phyloP scores from a whole-genome alignment of 2,113 vertebrate genomes.

The Lucifuga dentata region DNA sequence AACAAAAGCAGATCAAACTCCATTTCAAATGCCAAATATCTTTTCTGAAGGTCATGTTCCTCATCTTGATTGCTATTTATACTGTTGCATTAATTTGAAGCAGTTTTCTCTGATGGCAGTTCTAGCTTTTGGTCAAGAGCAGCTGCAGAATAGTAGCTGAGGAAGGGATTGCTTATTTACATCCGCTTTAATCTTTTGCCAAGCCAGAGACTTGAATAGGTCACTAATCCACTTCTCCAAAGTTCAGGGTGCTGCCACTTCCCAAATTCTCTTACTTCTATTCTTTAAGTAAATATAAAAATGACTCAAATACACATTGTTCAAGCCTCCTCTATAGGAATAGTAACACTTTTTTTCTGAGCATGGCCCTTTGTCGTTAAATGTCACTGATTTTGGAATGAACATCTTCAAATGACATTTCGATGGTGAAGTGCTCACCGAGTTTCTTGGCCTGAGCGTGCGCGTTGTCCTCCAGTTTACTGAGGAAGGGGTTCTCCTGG shows the following conservation, averaged over 20 bases:
- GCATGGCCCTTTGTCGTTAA: no score
- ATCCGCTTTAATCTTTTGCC: conserved; percentile 17
- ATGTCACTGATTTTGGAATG: neutral
- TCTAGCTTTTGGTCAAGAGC: conserved; percentile 50
- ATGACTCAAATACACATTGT: no score
- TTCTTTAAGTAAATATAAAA: neutral
- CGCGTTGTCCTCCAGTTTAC: conserved; percentile 89
- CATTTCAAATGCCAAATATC: no score
- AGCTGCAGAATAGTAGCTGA: conserved; percentile 9
- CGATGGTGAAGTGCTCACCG: conserved; percentile 74
- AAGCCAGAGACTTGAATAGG: neutral
- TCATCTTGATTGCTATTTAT: no score
- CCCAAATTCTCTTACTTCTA: neutral
- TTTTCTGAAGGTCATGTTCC: no score
- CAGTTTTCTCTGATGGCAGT: neutral
- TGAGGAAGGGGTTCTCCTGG: conserved; percentile 96
- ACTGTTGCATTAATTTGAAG: no score
- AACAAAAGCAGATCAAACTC: conserved; percentile 17
- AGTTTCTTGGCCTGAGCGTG: conserved; percentile 91
- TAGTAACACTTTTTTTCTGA: no score
- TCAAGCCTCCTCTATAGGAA: no score
- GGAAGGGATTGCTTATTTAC: conserved; percentile 2
- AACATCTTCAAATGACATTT: neutral
- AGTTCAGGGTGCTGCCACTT: neutral
- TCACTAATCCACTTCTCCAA: neutral